Evolutionary conservation across 2,888 invertebrate genomes (phyloP), one percentile per base, ranked within the genome.

Genomic region (Isotomurus palustris): DNA sequence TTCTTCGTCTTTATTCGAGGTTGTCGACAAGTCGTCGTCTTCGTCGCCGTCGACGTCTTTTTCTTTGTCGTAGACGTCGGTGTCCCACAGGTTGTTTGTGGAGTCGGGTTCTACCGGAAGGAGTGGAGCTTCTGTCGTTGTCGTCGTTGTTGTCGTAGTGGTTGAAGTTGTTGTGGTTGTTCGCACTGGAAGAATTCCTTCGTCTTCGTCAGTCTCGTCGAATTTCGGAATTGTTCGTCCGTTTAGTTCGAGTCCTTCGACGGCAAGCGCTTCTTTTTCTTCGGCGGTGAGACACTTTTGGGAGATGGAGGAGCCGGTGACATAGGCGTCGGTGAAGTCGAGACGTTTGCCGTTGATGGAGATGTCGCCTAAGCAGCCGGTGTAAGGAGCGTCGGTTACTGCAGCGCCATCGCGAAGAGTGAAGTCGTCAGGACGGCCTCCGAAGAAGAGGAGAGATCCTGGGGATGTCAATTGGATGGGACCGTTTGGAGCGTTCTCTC

Each of bases 291-390:
- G 22, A 45, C 69, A 67, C 17, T 47, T 58, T 38, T 67, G 69
- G 38, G 58, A 51, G 6, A 67, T 10, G 1, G 65, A 56, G 5
- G 64, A 56, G 5, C 56, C 59, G 12, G 36, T 28, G 1, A 57
- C 54, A n/a, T 17, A 21, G 10, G 67, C 55, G 5, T 60, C 62
- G 2, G 58, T 47, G 29, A 90, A 88, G 74, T 90, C 88, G 47
- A 89, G 79, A 49, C 85, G 83, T 56, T 82, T 81, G 1, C 88
- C 88, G 73, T 95, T 93, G 51, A 95, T 78, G 0, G 91, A 91
- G 1, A 91, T 87, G 75, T 97, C 96, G 1, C 90, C 91, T 41
- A 99, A 85, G 76, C 97, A 97, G 1, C 97, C 97, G 25, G 82
- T 78, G 74, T 94, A 91, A 3, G 87, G 82, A 3, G 78, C 77